phyloP scores from a whole-genome alignment of 2,888 invertebrate species.

The Ashinkailepas kermadecensis region DNA sequence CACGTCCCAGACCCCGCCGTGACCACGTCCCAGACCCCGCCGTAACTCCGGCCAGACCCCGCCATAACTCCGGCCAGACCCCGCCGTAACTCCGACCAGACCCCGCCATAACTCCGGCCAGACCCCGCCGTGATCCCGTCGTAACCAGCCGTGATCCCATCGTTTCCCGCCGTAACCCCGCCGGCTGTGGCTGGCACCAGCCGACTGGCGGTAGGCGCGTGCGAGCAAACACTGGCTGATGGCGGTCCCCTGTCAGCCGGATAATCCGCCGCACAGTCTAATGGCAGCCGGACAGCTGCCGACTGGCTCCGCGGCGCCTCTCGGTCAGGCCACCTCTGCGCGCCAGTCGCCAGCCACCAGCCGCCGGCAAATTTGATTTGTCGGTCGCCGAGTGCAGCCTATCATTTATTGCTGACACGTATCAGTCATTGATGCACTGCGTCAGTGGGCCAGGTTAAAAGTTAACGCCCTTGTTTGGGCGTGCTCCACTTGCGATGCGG shows the following conservation, averaged over 20 bases:
- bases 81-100: no score
- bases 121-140: no score
- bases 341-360: neutral
- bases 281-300: neutral
- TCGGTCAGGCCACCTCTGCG: neutral
- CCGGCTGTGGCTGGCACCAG: neutral
- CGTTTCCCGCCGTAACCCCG: no score
- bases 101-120: no score
- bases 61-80: no score
- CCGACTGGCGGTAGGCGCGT: neutral
- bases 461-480: neutral
- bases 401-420: neutral
- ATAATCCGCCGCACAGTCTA: neutral
- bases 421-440: slow-evolving; percentile 6
- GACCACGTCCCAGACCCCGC: no score
- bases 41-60: no score
- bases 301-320: no score
- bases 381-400: neutral
- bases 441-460: neutral
- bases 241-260: neutral
- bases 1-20: no score
- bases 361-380: slow-evolving; percentile 1
- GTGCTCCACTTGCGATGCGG: neutral
- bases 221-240: neutral
- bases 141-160: no score